A percentile compares a stretch with the other conserved stretches of the same genome.
phyloP scores from a whole-genome alignment of 2,113 vertebrate genomes.

The Caloenas nicobarica region DNA sequence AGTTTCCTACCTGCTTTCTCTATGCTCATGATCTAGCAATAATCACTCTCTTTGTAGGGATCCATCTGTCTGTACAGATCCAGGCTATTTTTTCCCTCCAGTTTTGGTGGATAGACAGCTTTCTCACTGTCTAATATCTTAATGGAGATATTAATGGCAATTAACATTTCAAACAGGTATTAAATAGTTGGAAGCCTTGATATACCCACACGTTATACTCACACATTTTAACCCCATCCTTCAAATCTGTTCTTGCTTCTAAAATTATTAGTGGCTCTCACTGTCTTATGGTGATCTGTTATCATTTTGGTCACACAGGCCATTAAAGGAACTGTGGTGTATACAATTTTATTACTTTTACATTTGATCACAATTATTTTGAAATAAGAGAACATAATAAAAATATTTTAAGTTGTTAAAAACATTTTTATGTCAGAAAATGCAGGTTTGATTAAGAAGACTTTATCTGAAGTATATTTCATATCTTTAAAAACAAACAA shows the following conservation, averaged over 20 bases:
- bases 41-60: not conserved
- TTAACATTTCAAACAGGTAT: not conserved
- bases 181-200: not conserved
- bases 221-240: fast-evolving
- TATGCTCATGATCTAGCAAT: not conserved
- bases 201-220: not conserved
- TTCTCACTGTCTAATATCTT: not conserved
- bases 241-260: not conserved
- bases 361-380: not conserved
- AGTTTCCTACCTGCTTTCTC: not conserved
- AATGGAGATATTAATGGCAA: not conserved
- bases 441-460: not conserved
- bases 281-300: not conserved
- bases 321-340: fast-evolving
- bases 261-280: not conserved
- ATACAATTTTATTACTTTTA: not conserved
- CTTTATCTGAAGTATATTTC: not conserved
- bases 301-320: not conserved
- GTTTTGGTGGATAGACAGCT: not conserved
- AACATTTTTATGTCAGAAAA: not conserved
- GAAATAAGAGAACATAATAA: not conserved
- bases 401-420: not conserved
- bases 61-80: not conserved
- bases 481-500: not conserved
- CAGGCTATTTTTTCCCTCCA: not conserved